Base-by-base conservation (phyloP, 2,113 vertebrate species). In the Electrona antarctica region DNA sequence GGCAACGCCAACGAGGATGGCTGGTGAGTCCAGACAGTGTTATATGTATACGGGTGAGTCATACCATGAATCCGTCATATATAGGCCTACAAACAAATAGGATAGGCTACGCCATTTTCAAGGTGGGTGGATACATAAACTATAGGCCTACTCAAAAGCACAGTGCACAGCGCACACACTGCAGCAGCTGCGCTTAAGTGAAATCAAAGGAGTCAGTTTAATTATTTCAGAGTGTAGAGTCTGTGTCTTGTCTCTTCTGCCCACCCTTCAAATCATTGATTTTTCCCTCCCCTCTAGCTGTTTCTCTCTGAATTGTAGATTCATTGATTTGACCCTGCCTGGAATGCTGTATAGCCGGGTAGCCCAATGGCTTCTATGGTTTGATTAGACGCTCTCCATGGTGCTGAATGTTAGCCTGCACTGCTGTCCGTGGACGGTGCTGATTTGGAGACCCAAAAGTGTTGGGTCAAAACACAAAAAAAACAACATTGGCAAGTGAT, bases 351-450 rank as follows among this genome's bases (percentile, higher is more conserved):
- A 10, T 50, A 41, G 5, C 33, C 33, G 33, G 33, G 33, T 41
- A 41, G 33, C 33, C 33, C 33, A 41, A 41, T 41, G 33, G 3
- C 33, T 41, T 41, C 33, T 41, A 33, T 33, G 29, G 54, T 13
- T 62, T 1, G 13, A 12, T 47, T 46, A 8, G 45, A 8, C 41
- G 60, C 45, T 47, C 60, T 62, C 60, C 60, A 14, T 59, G 67
- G 55, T 69, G 54, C 55, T 48, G 66, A 58, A 56, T 3, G 50
- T 21, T 33, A 7, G 50, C 15, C 14, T 11, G 6, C 6, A 28
- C 7, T 62, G 65, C 88, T 90, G 67, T 88, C 87, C 81, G 13
- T 74, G 82, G 21, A 21, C 21, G 21, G 90, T 91, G 74, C 88
- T 90, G 85, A 88, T 74, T 45, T 65, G 63, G 6, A 8, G 5